Base-by-base conservation (phyloP, 2,888 invertebrate species). In the Nymphalis urticae region DNA sequence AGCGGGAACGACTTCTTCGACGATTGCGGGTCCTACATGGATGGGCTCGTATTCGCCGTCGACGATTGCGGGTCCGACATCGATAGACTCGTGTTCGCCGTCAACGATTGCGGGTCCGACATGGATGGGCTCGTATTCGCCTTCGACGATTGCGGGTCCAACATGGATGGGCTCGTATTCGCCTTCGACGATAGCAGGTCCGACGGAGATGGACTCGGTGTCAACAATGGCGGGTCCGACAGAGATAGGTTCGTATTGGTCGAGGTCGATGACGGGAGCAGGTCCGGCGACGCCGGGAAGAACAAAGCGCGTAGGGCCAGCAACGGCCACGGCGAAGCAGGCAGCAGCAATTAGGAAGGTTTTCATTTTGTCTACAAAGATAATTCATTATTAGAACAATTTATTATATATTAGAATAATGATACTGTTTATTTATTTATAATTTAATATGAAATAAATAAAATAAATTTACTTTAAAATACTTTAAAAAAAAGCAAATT, bases 111-210 rank as follows among this genome's bases (percentile, higher is more conserved):
- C 75, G 58, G 75, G 76, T 58, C 67, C 72, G 42, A 73, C 65
- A 17, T 21, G 0, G 42, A 42, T 42, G 0, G 3, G 0, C 13
- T 42, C 42, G 42, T 66, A 56, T 68, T 71, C 78, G 16, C 66
- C 78, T 66, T 77, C 79, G 62, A 77, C 48, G 56, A 77, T 71
- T 10, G 75, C 79, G 48, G 78, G 79, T 24, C 77, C 79, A 21
- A 76, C 72, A 6, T 71, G 48, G 63, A 77, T 73, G 51, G 76
- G 2, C 50, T 42, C 42, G 13, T 42, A 4, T 42, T 42, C 42
- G 42, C 42, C 42, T 13, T 42, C 42, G 42, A 42, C 42, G 42
- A 42, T 42, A 13, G 42, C 42, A 13, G 42, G 42, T 24, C 24
- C 27, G 17, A 27, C 24, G 13, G 56, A 56, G 56, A 27, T 24